Conservation (phyloP, 1,140 invertebrate species). For the Conus ventricosus region DNA sequence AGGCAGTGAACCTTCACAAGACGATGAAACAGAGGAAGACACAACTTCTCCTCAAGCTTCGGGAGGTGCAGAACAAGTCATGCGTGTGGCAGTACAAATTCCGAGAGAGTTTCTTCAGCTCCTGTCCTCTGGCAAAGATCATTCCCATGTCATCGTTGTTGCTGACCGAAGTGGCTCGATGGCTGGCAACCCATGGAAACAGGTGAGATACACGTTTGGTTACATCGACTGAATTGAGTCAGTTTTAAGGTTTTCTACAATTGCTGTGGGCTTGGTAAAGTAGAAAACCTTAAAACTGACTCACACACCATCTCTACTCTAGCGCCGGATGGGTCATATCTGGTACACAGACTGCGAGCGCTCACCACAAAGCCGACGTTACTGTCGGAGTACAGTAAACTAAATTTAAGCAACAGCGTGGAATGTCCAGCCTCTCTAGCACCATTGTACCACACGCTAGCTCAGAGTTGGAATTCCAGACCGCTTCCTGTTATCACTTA, state of each 20-base stretch:
- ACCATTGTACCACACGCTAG: no score
- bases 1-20: not conserved
- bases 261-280: no score
- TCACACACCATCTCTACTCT: no score
- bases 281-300: no score
- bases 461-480: no score
- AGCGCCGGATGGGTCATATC: no score
- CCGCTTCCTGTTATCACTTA: no score
- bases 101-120: not conserved
- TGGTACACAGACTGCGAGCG: no score
- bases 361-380: no score
- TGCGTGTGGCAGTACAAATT: not conserved
- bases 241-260: not conserved
- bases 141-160: slow-evolving; percentile 39
- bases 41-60: not conserved
- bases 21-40: not conserved
- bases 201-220: slow-evolving; percentile 13
- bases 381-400: no score
- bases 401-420: no score
- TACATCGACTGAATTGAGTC: not conserved
- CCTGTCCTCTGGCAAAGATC: not conserved
- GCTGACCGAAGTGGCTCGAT: slow-evolving; percentile 46
- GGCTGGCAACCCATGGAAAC: slow-evolving; percentile 40
- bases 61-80: not conserved
- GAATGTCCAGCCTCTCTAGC: no score